Conservation (phyloP, 2,113 vertebrate species). For the Phylloscopus trochiloides region DNA sequence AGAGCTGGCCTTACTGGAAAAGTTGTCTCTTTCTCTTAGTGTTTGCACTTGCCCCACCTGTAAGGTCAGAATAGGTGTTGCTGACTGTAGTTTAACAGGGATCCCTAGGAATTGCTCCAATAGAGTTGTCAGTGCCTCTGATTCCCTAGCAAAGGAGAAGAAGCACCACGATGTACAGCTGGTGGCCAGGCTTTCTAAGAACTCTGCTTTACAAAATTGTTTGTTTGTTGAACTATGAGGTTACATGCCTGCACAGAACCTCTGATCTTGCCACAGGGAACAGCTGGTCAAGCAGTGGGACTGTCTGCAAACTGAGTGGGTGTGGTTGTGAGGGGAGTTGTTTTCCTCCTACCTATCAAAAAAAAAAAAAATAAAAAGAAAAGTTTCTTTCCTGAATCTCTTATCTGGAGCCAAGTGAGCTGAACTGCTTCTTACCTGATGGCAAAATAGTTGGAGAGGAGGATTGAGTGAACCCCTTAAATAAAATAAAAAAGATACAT, state of each 20-base stretch:
- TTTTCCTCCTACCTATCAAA: neutral
- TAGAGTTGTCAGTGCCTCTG: neutral
- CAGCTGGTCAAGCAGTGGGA: neutral
- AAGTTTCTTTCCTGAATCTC: neutral
- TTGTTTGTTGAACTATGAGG: neutral
- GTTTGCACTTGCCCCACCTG: neutral
- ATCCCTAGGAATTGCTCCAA: neutral
- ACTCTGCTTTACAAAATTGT: neutral
- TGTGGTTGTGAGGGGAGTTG: neutral
- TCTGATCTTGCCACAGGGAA: neutral
- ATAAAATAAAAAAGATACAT: neutral
- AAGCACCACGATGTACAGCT: neutral
- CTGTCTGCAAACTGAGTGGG: neutral
- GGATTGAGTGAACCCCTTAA: neutral
- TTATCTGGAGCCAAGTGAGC: neutral
- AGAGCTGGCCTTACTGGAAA: neutral
- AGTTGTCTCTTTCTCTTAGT: neutral
- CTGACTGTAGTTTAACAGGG: neutral
- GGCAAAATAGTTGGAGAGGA: neutral
- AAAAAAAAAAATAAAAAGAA: neutral
- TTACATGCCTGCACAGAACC: neutral
- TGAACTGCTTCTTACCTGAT: neutral
- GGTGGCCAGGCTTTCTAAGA: neutral
- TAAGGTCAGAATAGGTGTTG: neutral
- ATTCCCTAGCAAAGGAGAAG: neutral